Evolutionary conservation across 1,140 invertebrate genomes (phyloP).

Genomic region (Aphelenchoides besseyi): DNA sequence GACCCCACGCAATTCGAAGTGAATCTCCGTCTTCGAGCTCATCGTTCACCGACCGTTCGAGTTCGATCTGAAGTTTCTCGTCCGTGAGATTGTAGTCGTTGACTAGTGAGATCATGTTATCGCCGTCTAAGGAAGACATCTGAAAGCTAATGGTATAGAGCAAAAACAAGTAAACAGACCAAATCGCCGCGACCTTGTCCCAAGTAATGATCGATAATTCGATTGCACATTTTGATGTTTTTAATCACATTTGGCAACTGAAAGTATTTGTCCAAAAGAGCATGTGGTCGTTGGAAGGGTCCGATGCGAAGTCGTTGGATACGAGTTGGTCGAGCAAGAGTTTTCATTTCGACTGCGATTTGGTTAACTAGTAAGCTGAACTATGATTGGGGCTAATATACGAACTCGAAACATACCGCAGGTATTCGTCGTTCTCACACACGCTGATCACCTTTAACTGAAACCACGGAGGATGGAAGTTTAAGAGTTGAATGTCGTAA

Average conservation of each 20-base stretch:
- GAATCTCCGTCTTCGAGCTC: conserved; percentile 30
- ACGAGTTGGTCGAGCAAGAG: conserved; percentile 75
- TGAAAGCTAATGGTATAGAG: neutral
- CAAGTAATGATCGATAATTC: conserved; percentile 27
- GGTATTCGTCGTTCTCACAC: conserved; percentile 48
- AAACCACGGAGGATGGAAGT: conserved; percentile 79
- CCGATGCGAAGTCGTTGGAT: conserved; percentile 78
- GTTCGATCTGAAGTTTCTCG: neutral
- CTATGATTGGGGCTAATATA: conserved; percentile 8
- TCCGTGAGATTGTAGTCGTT: neutral
- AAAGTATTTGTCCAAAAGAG: conserved; percentile 80
- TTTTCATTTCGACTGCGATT: conserved; percentile 74
- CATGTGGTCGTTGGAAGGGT: conserved; percentile 74
- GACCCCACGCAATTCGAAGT: conserved; percentile 40
- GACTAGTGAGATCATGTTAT: neutral
- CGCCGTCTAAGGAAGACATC: neutral
- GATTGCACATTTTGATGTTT: conserved; percentile 69
- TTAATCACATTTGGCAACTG: conserved; percentile 71
- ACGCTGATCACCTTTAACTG: conserved; percentile 71
- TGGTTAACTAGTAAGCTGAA: conserved; percentile 69
- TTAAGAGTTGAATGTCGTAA: conserved; percentile 79
- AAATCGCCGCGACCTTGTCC: neutral
- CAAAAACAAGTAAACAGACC: neutral
- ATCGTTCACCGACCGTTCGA: neutral
- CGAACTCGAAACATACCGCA: conserved; percentile 36